Evolutionary conservation across 2,113 vertebrate species (phyloP), one percentile per base, ranked within the genome.

Genomic region (Petroica traversi): DNA sequence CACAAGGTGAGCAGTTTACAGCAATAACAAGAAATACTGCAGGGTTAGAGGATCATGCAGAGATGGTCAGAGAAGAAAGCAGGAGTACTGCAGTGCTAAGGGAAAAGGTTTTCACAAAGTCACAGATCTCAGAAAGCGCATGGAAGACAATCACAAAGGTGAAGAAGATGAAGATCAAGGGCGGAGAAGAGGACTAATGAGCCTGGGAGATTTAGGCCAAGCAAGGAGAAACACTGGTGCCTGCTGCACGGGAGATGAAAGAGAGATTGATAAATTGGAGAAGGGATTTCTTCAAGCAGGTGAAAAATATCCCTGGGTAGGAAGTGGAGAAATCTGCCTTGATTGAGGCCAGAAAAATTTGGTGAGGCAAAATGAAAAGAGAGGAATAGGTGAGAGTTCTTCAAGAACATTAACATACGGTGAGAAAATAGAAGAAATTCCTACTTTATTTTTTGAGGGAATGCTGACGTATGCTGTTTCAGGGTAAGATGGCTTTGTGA

Each of bases 61-160:
- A 96, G 96, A 92, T 95, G 95, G 96, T 95, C 96, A 95, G 40
- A 79, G 95, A 96, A 97, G 89, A 97, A 97, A 97, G 95, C 88
- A 79, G 76, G 95, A 93, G 38, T 92, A 94, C 95, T 84, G 92
- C 87, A 95, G 93, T 79, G 90, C 93, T 89, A 81, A 94, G 52
- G 93, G 73, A 95, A 96, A 95, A 95, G 92, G 83, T 96, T 94
- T 97, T 95, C 68, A 92, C 85, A 88, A 96, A 95, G 91, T 93
- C 89, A 95, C 62, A 78, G 67, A 88, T 97, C 89, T 81, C 73
- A 95, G 92, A 95, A 92, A 92, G 85, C 77, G 52, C 43, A 59
- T 75, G 73, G 89, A 96, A 94, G 91, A 85, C 89, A 74, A 94
- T 92, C 80, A 92, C 54, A 95, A 92, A 97, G 92, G 94, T 96